These are phyloP conservation scores for Urophycis tenuis DNA, from an alignment of 2,797 vertebrate species.

Conservation along the genomic window DNA sequence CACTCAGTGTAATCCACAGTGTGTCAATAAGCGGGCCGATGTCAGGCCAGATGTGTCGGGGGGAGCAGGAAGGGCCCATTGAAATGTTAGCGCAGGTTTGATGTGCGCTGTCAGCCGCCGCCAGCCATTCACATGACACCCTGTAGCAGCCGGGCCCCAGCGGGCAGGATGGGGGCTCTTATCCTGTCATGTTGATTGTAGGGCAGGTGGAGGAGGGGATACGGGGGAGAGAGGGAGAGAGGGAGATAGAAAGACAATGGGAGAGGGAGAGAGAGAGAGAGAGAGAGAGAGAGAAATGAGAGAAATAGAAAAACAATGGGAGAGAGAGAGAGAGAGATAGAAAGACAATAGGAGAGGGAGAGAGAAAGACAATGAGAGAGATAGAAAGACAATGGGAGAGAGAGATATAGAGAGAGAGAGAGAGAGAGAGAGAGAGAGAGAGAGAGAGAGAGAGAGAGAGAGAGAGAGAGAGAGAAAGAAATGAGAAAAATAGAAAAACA, in stretches of 20 bases:
- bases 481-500: neutral
- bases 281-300: neutral
- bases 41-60: constrained; percentile 54
- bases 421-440: neutral
- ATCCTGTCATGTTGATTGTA: constrained; percentile 59
- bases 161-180: constrained; percentile 61
- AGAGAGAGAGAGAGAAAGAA: too few species aligned
- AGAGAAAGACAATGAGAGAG: neutral
- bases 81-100: constrained; percentile 62
- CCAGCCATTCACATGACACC: constrained; percentile 55
- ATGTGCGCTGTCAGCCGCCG: constrained; percentile 53
- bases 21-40: constrained; percentile 59
- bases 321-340: constrained; percentile 5
- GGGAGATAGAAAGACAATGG: neutral
- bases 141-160: constrained; percentile 45
- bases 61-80: constrained; percentile 55
- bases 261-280: constrained; percentile 8
- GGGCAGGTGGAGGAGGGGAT: neutral
- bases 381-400: neutral
- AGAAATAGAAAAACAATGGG: too few species aligned
- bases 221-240: neutral
- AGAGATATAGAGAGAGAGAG: neutral
- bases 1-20: constrained; percentile 57
- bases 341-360: too few species aligned
- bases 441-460: neutral